Base-by-base conservation (phyloP, 2,888 invertebrate genomes). In the Tinea semifulvella region DNA sequence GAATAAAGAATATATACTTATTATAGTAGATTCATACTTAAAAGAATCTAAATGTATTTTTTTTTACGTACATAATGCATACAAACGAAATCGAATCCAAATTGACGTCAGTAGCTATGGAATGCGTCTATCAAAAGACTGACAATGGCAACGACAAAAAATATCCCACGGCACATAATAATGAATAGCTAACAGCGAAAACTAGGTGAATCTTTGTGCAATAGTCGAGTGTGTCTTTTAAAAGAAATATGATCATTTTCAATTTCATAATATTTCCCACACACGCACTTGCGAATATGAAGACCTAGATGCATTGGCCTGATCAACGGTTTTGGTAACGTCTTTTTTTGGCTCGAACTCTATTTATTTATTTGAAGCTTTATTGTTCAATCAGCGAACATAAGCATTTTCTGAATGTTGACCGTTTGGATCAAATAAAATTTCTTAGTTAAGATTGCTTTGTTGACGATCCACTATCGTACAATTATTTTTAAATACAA, bases 201-300 rank as follows among this genome's bases (percentile, higher is more conserved):
- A 80, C 77, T 80, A 80, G 80, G 80, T 79, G 80, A 79, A 80
- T 80, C 80, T 73, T 77, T 79, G 77, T 79, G 79, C 79, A 80
- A 80, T 66, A 63, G 69, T 58, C 64, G 61, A 54, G 75, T 18
- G 19, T 70, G 75, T 75, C 70, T 77, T 76, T 76, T 77, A 73
- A 74, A 79, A 79, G 77, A 79, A 77, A 79, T 77, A 80, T 72
- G 77, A 80, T 79, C 73, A 73, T 80, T 77, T 77, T 74, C 74
- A 77, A 79, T 80, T 80, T 80, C 80, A 75, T 71, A 75, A 80
- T 57, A 54, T 60, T 80, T 80, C 80, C 79, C 80, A 80, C 79
- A 76, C 66, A 60, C 59, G 60, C 49, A 45, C 31, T 44, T 10
- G 44, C 14, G 48, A 52, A 53, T 58, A 39, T 47, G 46, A 56